Evolutionary conservation across 2,113 vertebrate genomes (phyloP).

Genomic region (Pelvicachromis taeniatus): DNA sequence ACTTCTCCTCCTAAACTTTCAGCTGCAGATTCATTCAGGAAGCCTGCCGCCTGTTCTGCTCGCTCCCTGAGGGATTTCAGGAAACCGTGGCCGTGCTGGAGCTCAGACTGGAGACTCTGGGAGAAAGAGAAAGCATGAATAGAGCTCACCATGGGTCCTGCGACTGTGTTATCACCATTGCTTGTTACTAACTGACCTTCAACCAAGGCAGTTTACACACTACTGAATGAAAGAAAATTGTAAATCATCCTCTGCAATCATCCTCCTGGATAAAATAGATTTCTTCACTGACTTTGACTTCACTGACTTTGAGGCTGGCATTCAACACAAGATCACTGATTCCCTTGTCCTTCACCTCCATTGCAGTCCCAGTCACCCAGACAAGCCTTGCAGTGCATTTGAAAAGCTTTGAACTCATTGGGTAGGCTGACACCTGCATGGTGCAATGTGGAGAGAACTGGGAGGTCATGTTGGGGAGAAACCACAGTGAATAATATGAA

Average conservation of each 20-base stretch:
- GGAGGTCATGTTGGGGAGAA: constrained; percentile 50
- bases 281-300: background rate
- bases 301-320: constrained; percentile 2
- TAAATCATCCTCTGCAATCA: background rate
- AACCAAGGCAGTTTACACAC: background rate
- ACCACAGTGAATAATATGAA: constrained; percentile 63
- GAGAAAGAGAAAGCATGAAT: background rate
- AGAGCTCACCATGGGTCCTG: background rate
- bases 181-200: background rate
- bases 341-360: constrained; percentile 49
- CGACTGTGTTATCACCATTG: background rate
- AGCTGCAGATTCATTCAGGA: constrained; percentile 78
- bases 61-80: constrained; percentile 88
- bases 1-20: constrained; percentile 80
- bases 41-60: constrained; percentile 80
- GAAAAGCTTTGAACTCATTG: constrained; percentile 69
- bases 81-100: constrained; percentile 86
- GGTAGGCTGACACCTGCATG: constrained; percentile 58
- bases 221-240: background rate
- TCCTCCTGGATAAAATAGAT: background rate
- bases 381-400: constrained; percentile 9
- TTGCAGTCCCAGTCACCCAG: background rate
- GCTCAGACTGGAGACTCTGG: constrained; percentile 78
- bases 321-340: background rate
- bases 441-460: constrained; percentile 23